phyloP scores from a whole-genome alignment of 2,888 invertebrate species.

The Lepidonotus clava region DNA sequence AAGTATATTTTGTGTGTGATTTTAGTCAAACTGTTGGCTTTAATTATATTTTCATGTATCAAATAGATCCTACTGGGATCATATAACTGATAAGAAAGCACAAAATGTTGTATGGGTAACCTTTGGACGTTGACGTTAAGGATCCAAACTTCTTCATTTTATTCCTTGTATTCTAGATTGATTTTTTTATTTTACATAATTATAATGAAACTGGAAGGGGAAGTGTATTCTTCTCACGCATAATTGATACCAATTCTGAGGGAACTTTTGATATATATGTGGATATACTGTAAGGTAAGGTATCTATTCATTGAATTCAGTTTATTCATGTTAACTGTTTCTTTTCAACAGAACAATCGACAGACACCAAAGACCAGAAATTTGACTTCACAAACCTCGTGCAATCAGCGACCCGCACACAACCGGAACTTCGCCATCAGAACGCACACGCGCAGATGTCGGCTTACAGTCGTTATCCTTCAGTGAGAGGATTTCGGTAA shows the following conservation, averaged over 20 bases:
- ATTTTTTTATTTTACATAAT: background rate
- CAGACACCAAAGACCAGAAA: background rate
- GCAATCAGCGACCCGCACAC: background rate
- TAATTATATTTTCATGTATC: too few relatives aligned
- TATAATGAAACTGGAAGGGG: background rate
- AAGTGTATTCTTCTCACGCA: background rate
- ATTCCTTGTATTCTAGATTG: background rate
- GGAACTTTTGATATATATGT: background rate
- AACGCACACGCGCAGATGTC: constrained; percentile 11
- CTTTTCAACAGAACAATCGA: background rate
- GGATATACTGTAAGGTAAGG: background rate
- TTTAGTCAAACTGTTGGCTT: too few relatives aligned
- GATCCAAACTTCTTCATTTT: background rate
- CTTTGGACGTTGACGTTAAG: background rate
- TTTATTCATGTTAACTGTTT: background rate
- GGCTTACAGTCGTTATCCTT: background rate
- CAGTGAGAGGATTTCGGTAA: background rate
- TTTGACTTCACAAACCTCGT: background rate
- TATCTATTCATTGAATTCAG: background rate
- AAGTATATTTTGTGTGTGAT: too few relatives aligned
- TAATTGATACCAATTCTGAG: background rate
- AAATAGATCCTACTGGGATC: background rate
- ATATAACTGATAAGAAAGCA: background rate
- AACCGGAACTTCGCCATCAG: background rate
- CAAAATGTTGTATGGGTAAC: background rate